A percentile compares a stretch with the other conserved stretches of the same genome.
These are phyloP conservation scores for Etheostoma nigrum DNA, from an alignment of 2,797 vertebrate genomes.

Conservation along the genomic window DNA sequence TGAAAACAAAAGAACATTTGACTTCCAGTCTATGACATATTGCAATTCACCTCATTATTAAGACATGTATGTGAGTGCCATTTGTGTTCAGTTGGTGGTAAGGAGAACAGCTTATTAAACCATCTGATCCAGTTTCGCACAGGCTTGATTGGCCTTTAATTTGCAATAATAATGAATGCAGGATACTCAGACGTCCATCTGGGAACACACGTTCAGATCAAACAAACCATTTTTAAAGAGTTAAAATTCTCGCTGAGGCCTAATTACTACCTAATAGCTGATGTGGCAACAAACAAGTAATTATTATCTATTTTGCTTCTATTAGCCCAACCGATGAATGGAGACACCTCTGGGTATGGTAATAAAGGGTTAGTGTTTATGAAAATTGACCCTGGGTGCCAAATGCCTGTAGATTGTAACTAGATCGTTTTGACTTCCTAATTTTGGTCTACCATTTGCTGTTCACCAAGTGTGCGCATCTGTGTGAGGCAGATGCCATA, in stretches of 20 bases:
- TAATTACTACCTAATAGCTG: constrained; percentile 95
- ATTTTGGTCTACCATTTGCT: background rate
- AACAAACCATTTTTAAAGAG: constrained; percentile 87
- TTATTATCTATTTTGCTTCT: constrained; percentile 89
- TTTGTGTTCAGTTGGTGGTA: constrained; percentile 22
- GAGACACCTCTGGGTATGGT: constrained; percentile 77
- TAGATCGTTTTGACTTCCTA: background rate
- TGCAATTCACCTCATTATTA: background rate
- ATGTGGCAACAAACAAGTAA: constrained; percentile 90
- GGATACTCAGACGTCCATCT: constrained; percentile 87
- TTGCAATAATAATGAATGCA: constrained; percentile 89
- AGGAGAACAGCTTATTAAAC: constrained; percentile 31
- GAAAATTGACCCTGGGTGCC: constrained; percentile 58
- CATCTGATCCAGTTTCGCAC: constrained; percentile 31
- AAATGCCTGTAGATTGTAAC: constrained; percentile 45
- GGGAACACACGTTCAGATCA: constrained; percentile 90
- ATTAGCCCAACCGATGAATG: constrained; percentile 74
- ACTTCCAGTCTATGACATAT: background rate
- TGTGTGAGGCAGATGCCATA: background rate
- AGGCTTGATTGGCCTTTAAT: constrained; percentile 75
- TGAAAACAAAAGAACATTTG: constrained; percentile 36
- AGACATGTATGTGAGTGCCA: background rate
- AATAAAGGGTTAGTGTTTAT: constrained; percentile 63
- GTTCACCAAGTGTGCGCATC: background rate
- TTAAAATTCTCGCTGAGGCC: constrained; percentile 85